Conservation (phyloP, 1,140 invertebrate genomes). For the Heliconius hewitsoni region DNA sequence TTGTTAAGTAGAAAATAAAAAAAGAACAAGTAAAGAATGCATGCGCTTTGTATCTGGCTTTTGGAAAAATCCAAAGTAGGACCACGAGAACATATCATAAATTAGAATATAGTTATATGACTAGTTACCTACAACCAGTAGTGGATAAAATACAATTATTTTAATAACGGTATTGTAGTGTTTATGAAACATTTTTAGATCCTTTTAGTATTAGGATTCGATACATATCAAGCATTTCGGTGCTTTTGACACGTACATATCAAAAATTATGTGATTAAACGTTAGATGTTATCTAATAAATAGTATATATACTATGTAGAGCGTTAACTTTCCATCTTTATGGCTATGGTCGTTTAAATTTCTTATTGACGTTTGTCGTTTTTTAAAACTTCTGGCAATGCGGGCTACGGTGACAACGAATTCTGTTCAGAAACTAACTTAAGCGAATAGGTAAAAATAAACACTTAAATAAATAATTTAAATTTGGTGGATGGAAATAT, state of each 20-base stretch:
- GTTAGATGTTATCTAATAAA: slow-evolving; percentile 51
- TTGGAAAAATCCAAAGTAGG: slow-evolving; percentile 75
- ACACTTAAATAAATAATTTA: not conserved
- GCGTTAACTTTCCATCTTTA: slow-evolving; percentile 26
- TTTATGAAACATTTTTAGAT: slow-evolving; percentile 72
- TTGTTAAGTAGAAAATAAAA: slow-evolving; percentile 51
- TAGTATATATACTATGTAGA: slow-evolving; percentile 24
- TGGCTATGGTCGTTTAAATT: slow-evolving; percentile 32
- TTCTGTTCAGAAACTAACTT: slow-evolving; percentile 22
- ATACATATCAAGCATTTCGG: slow-evolving; percentile 67
- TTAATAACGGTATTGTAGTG: slow-evolving; percentile 76
- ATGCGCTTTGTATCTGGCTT: slow-evolving; percentile 80
- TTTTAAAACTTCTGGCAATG: slow-evolving; percentile 70
- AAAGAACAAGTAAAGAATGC: slow-evolving; percentile 71
- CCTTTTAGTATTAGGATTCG: slow-evolving; percentile 55
- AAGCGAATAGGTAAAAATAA: not conserved
- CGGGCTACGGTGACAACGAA: slow-evolving; percentile 74
- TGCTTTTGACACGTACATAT: slow-evolving; percentile 59
- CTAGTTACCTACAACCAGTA: slow-evolving; percentile 46
- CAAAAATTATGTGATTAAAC: slow-evolving; percentile 73
- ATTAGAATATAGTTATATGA: slow-evolving; percentile 61
- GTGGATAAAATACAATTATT: slow-evolving; percentile 75
- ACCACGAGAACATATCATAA: slow-evolving; percentile 77
- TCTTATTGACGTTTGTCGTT: slow-evolving; percentile 24
- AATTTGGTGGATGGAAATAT: not conserved